These are phyloP conservation scores for Pseudopodoces humilis DNA, from an alignment of 2,113 vertebrate species.

Conservation along the genomic window DNA sequence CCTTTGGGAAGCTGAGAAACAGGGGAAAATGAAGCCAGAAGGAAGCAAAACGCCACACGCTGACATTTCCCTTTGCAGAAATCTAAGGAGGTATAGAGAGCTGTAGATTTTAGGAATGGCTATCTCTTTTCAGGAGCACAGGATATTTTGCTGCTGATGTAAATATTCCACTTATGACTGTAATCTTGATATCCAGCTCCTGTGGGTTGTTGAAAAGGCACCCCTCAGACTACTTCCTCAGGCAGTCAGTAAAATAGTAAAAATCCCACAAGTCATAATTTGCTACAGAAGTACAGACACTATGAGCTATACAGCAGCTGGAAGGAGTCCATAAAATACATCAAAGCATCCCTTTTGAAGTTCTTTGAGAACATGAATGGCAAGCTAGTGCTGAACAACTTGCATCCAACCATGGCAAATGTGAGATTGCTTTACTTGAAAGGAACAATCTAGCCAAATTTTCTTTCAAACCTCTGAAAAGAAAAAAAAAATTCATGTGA, in stretches of 20 bases:
- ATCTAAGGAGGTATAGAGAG: background rate
- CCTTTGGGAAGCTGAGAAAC: background rate
- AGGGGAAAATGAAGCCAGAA: background rate
- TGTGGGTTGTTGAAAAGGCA: background rate
- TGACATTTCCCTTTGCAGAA: background rate
- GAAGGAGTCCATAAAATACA: slow-evolving; percentile 20
- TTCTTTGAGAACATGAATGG: slow-evolving; percentile 31
- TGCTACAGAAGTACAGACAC: background rate
- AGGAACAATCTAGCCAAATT: slow-evolving; percentile 37
- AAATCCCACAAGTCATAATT: background rate
- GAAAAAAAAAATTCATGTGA: background rate
- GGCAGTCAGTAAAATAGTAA: background rate
- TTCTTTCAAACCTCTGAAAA: slow-evolving; percentile 41
- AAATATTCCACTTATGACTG: background rate
- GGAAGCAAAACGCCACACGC: background rate
- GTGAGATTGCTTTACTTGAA: slow-evolving; percentile 25
- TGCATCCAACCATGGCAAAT: background rate
- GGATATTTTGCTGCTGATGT: background rate
- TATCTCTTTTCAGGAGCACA: background rate
- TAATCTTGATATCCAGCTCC: background rate
- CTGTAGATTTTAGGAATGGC: background rate
- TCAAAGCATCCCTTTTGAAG: slow-evolving; percentile 32
- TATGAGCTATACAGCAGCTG: background rate
- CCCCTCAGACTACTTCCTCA: background rate
- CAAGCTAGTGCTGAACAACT: slow-evolving; percentile 2